Conservation (phyloP, 2,888 invertebrate species). For the Mechanitis messenoides region DNA sequence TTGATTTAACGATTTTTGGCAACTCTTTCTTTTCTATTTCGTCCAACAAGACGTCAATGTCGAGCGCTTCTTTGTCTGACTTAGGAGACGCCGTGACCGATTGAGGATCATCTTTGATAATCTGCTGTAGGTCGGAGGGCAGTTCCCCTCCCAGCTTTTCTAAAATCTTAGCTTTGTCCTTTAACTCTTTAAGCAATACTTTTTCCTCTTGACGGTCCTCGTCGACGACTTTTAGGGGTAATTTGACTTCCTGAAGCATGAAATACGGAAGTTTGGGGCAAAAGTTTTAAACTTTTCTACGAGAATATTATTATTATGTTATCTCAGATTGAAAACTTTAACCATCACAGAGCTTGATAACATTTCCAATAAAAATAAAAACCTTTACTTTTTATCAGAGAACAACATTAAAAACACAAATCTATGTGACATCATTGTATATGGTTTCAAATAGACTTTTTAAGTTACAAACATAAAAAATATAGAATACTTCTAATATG, state of each 20-base stretch:
- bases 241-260: conserved; percentile 20
- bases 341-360: conserved; percentile 60
- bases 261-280: not conserved
- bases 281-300: no score
- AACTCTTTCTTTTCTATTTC: conserved; percentile 66
- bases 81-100: conserved; percentile 46
- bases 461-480: not conserved
- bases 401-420: conserved; percentile 21
- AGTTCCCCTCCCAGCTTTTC: conserved; percentile 74
- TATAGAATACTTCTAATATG: not conserved
- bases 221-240: conserved; percentile 35
- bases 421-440: conserved; percentile 28
- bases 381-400: conserved; percentile 28
- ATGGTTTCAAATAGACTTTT: conserved; percentile 35
- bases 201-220: conserved; percentile 63
- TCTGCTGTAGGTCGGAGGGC: conserved; percentile 66
- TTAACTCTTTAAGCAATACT: conserved; percentile 54
- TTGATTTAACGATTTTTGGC: conserved; percentile 48
- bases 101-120: conserved; percentile 54
- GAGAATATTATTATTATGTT: conserved; percentile 1
- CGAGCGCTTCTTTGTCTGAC: conserved; percentile 36
- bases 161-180: conserved; percentile 70
- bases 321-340: conserved; percentile 75
- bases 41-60: conserved; percentile 61
- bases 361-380: conserved; percentile 40